Conservation (phyloP, 2,888 invertebrate species). For the Microctonus brassicae region DNA sequence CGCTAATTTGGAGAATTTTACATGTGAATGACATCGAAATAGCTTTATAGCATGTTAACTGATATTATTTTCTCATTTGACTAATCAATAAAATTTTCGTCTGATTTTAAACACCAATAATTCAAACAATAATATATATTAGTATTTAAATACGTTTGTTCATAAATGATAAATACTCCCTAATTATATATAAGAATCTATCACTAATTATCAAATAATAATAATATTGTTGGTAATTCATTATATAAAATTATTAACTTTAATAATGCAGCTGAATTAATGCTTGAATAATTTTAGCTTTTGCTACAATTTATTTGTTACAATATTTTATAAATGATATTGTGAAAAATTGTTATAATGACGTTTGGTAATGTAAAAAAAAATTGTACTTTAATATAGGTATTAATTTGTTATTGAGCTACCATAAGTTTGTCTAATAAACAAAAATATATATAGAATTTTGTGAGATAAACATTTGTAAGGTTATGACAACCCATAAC, state of each 20-base stretch:
- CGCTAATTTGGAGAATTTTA: background rate
- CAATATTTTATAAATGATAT: background rate
- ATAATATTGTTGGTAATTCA: background rate
- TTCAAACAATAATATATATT: background rate
- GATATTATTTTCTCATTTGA: background rate
- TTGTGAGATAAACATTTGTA: no score
- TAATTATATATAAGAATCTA: background rate
- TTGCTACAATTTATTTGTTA: constrained; percentile 2
- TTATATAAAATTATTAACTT: background rate
- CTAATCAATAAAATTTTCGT: background rate
- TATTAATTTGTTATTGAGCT: no score
- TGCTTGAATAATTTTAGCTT: background rate
- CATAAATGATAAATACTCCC: background rate
- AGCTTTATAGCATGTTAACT: background rate
- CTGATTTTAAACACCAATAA: background rate
- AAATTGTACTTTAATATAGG: no score
- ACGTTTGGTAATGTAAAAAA: background rate
- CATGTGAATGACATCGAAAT: background rate
- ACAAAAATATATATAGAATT: no score
- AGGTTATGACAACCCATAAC: no score
- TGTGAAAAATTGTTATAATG: background rate
- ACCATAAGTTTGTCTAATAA: no score
- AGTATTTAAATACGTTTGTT: no score
- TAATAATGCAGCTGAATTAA: background rate
- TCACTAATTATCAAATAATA: background rate